Conservation (phyloP, 2,888 invertebrate species). For the Meloe dianella region DNA sequence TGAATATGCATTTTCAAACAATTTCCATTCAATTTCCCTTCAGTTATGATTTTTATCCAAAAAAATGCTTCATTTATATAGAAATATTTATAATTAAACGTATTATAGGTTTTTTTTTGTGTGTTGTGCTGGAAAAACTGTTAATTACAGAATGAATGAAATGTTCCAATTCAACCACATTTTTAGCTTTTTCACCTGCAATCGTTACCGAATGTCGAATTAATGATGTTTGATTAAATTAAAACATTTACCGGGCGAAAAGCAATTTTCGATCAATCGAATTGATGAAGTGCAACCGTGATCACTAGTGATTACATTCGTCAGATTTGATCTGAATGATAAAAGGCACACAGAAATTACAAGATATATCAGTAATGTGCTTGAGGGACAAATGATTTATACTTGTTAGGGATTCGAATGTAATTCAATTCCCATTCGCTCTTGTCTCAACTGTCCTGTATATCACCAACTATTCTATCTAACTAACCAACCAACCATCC, state of each 20-base stretch:
- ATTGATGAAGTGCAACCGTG: background rate
- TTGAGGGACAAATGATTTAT: slow-evolving; percentile 7
- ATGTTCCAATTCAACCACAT: background rate
- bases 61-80: background rate
- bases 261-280: background rate
- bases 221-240: background rate
- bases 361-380: slow-evolving; percentile 1
- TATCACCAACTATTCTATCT: slow-evolving; percentile 5
- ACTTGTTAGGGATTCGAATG: background rate
- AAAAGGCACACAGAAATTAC: background rate
- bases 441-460: slow-evolving; percentile 8
- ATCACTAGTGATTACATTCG: background rate
- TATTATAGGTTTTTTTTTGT: background rate
- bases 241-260: background rate
- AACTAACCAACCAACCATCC: background rate
- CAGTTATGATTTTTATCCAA: no score
- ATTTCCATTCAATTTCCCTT: background rate
- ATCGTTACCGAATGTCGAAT: background rate
- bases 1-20: background rate
- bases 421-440: slow-evolving; percentile 7
- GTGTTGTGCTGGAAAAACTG: background rate
- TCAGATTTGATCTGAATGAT: background rate
- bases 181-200: background rate
- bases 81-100: background rate
- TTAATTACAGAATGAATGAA: background rate